Evolutionary conservation across 2,888 invertebrate genomes (phyloP).

Genomic region (Apeira syringaria): DNA sequence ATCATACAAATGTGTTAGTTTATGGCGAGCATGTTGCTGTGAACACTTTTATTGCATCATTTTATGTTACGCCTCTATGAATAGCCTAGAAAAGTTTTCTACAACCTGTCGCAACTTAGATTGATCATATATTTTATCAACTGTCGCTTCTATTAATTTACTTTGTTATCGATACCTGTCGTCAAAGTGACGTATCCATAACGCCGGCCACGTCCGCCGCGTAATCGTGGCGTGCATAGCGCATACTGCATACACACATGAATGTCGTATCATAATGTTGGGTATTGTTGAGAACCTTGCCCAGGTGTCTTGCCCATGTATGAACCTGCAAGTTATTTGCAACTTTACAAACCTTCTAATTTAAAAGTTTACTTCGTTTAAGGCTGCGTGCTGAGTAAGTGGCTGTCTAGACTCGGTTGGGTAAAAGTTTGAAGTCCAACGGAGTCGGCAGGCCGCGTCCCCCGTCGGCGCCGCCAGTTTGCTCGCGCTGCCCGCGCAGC

Average conservation of each 20-base stretch:
- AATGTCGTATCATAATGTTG: conserved; percentile 61
- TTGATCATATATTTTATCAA: conserved; percentile 19
- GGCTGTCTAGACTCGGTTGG: conserved; percentile 60
- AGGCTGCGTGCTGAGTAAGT: conserved; percentile 36
- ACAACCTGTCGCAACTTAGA: conserved; percentile 17
- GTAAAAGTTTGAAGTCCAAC: conserved; percentile 78
- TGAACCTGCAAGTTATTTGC: conserved; percentile 69
- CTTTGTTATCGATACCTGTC: conserved; percentile 43
- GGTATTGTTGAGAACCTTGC: conserved; percentile 66
- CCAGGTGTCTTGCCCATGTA: conserved; percentile 69
- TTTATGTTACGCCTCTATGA: conserved; percentile 7
- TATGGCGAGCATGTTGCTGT: conserved; percentile 12
- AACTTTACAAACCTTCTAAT: conserved; percentile 62
- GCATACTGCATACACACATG: too few relatives aligned
- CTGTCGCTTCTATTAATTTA: conserved; percentile 15
- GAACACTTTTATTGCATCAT: conserved; percentile 14
- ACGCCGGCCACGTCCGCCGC: conserved; percentile 34
- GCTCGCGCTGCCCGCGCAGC: conserved; percentile 78
- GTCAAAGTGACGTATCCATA: conserved; percentile 32
- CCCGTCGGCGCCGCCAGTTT: conserved; percentile 66
- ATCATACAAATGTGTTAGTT: conserved; percentile 12
- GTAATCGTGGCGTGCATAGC: conserved; percentile 56
- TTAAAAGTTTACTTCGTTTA: conserved; percentile 42
- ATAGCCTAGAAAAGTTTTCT: conserved; percentile 3
- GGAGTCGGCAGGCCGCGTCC: conserved; percentile 63